Evolutionary conservation across 1,140 invertebrate genomes (phyloP).

Genomic region (Tetramorium alpestre): DNA sequence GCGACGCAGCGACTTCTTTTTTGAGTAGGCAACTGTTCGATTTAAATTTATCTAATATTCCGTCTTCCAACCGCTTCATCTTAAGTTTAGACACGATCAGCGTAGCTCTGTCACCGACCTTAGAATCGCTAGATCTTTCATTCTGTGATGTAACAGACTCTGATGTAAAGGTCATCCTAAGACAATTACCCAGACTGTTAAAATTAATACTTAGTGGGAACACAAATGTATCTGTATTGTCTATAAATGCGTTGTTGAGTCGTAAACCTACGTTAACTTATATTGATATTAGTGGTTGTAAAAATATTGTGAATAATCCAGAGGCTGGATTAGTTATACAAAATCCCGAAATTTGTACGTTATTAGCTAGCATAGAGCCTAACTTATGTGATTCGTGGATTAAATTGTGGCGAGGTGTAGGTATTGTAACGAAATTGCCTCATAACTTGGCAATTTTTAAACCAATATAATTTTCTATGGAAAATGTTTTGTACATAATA

Average conservation of each 20-base stretch:
- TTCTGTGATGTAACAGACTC: slow-evolving; percentile 77
- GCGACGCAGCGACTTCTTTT: slow-evolving; percentile 66
- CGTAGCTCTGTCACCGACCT: slow-evolving; percentile 68
- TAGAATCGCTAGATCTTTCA: slow-evolving; percentile 80
- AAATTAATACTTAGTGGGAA: slow-evolving; percentile 81
- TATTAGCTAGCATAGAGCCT: slow-evolving; percentile 77
- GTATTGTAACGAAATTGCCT: slow-evolving; percentile 72
- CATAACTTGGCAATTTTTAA: slow-evolving; percentile 80
- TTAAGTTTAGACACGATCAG: slow-evolving; percentile 56
- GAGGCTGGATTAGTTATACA: slow-evolving; percentile 67
- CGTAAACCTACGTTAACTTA: slow-evolving; percentile 77
- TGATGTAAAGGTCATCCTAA: slow-evolving; percentile 78
- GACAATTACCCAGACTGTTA: slow-evolving; percentile 76
- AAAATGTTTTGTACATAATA: slow-evolving; percentile 6
- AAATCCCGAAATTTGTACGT: slow-evolving; percentile 78
- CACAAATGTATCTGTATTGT: slow-evolving; percentile 74
- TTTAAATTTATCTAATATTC: slow-evolving; percentile 81
- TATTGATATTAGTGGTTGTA: slow-evolving; percentile 80
- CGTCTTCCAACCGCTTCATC: not conserved
- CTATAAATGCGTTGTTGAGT: slow-evolving; percentile 75
- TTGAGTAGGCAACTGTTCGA: slow-evolving; percentile 79
- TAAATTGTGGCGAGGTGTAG: slow-evolving; percentile 77
- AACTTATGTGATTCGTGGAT: slow-evolving; percentile 78
- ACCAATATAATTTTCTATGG: slow-evolving; percentile 62
- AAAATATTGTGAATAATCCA: slow-evolving; percentile 72